Evolutionary conservation across 2,113 vertebrate genomes (phyloP).

Genomic region (Cisticola juncidis): DNA sequence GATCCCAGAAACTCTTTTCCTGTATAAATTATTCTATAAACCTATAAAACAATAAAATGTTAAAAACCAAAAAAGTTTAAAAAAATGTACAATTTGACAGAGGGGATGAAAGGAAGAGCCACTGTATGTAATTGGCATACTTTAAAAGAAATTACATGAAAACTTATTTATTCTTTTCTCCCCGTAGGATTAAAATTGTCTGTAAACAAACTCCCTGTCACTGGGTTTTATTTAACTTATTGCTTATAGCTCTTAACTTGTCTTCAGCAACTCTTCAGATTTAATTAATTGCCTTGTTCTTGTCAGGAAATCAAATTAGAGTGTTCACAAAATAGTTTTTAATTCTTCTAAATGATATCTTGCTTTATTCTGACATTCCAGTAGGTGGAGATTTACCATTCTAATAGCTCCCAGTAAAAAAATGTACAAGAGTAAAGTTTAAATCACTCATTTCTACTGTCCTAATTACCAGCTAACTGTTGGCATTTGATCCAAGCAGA

Average conservation of each 20-base stretch:
- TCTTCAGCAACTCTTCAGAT: background rate
- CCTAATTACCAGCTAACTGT: background rate
- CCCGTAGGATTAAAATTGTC: background rate
- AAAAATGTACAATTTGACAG: background rate
- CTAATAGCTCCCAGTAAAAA: background rate
- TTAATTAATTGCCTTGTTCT: slow-evolving; percentile 12
- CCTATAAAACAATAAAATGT: background rate
- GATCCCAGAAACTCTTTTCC: background rate
- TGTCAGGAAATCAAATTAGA: background rate
- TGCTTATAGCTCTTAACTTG: background rate
- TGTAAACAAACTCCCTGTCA: background rate
- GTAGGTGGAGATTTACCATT: background rate
- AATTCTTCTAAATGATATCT: background rate
- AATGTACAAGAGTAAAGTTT: background rate
- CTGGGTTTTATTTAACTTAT: background rate
- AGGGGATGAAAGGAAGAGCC: background rate
- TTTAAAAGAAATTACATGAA: background rate
- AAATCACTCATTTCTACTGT: background rate
- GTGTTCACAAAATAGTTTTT: background rate
- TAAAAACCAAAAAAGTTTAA: too few species aligned
- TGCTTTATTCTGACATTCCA: background rate
- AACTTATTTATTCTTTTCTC: background rate
- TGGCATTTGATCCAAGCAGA: background rate
- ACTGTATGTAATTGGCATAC: background rate
- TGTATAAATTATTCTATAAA: background rate